Evolutionary conservation across 2,888 invertebrate species (phyloP), one percentile per base, ranked within the genome.

Genomic region (Cephus pulcher): DNA sequence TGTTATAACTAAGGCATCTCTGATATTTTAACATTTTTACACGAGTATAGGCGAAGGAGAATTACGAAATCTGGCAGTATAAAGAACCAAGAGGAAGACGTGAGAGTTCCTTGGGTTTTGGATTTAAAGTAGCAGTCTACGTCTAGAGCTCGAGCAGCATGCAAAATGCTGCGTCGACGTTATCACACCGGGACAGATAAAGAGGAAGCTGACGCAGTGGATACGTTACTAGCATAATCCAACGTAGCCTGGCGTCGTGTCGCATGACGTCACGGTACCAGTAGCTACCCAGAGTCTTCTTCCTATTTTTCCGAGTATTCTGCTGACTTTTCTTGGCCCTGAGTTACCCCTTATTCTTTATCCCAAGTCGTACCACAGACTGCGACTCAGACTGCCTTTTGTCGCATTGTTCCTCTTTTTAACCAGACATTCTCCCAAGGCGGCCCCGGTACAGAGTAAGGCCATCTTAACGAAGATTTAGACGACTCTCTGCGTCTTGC

Each of bases 141-240:
- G 23, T 40, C 40, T 23, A 2, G 40, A 23, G 23, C 40, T 23
- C 40, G 40, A 15, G 40, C 23, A 88, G 89, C 89, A 90, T 90
- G 89, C 90, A 90, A 89, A 90, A 90, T 88, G 90, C 90, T 89
- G 89, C 89, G 90, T 90, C 90, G 88, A 89, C 90, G 88, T 90
- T 89, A 89, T 89, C 88, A 87, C 87, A 87, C 87, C 86, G 84
- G 84, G 82, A 82, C 84, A 88, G 89, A 89, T 89, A 88, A 89
- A 89, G 87, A 87, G 88, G 87, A 87, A 88, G 90, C 89, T 90
- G 90, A 89, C 89, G 88, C 84, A 85, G 87, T 88, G 85, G 88
- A 87, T 88, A 88, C 88, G 86, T 86, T 40, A 40, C 15, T 40
- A 40, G 40, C 40, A 40, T 40, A 40, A 6, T 40, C 15, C 40